These are phyloP conservation scores for Mesocricetus auratus DNA, from an alignment of 2,113 vertebrate genomes.

Conservation along the genomic window DNA sequence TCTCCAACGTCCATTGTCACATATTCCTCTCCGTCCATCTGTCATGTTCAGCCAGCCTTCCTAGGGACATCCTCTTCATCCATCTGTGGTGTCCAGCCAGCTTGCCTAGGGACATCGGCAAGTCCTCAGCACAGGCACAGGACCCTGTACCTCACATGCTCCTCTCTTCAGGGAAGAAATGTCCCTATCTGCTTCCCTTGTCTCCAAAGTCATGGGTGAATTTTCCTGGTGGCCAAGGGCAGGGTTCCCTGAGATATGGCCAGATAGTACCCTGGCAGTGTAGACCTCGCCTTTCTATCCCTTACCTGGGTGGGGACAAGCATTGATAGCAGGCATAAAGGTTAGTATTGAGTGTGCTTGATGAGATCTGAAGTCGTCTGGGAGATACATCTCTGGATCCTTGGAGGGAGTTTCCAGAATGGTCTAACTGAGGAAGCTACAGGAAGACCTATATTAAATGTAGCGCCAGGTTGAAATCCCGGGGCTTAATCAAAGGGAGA, in stretches of 20 bases:
- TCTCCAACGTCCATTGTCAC: background rate
- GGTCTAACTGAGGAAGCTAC: background rate
- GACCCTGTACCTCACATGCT: background rate
- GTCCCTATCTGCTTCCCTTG: background rate
- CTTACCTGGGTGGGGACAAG: background rate
- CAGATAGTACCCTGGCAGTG: background rate
- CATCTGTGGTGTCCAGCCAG: background rate
- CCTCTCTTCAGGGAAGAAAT: background rate
- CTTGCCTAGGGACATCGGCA: background rate
- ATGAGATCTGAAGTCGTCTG: too few species aligned
- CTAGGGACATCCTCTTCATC: background rate
- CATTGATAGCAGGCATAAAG: background rate
- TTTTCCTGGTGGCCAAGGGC: background rate
- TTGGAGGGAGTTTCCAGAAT: background rate
- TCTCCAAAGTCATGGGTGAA: background rate
- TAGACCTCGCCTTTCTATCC: background rate
- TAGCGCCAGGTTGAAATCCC: too few species aligned
- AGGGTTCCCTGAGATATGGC: background rate
- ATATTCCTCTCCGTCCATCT: background rate
- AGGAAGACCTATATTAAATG: background rate
- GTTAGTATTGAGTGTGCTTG: background rate
- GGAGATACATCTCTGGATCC: background rate
- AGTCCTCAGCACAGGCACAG: background rate
- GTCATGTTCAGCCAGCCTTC: background rate
- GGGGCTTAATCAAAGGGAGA: background rate